These are phyloP conservation scores for Cinclus mexicanus DNA, from an alignment of 2,113 vertebrate genomes.

Conservation along the genomic window DNA sequence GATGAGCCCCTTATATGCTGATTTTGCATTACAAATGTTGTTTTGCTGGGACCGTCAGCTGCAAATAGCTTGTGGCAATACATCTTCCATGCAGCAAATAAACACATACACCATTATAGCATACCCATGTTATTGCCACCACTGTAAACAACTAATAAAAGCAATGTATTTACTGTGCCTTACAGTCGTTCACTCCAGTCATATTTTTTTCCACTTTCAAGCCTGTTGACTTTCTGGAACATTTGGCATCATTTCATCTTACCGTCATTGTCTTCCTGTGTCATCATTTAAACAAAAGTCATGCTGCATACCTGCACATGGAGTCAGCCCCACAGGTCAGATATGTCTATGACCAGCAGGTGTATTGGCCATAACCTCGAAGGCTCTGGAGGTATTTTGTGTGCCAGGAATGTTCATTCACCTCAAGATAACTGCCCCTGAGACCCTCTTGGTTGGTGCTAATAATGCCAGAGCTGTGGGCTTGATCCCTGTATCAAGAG, in stretches of 20 bases:
- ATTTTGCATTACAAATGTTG: constrained; percentile 49
- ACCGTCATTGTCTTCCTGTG: background rate
- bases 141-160: constrained; percentile 66
- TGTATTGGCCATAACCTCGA: background rate
- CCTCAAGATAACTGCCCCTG: background rate
- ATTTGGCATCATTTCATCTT: background rate
- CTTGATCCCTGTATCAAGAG: background rate
- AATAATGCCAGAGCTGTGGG: background rate
- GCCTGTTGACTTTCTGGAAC: constrained; percentile 27
- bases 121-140: constrained; percentile 33
- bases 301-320: background rate
- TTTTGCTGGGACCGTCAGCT: constrained; percentile 45
- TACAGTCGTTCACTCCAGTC: constrained; percentile 5
- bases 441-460: background rate
- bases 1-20: background rate
- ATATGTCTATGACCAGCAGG: background rate
- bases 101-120: constrained; percentile 26
- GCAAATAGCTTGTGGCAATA: constrained; percentile 54
- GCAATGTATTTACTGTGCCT: constrained; percentile 48
- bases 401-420: background rate
- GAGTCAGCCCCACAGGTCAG: background rate
- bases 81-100: constrained; percentile 50
- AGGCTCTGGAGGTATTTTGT: background rate
- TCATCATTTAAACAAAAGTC: background rate
- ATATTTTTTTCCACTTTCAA: constrained; percentile 42